Conservation (phyloP, 2,888 invertebrate genomes). For the Rhogogaster chlorosoma region DNA sequence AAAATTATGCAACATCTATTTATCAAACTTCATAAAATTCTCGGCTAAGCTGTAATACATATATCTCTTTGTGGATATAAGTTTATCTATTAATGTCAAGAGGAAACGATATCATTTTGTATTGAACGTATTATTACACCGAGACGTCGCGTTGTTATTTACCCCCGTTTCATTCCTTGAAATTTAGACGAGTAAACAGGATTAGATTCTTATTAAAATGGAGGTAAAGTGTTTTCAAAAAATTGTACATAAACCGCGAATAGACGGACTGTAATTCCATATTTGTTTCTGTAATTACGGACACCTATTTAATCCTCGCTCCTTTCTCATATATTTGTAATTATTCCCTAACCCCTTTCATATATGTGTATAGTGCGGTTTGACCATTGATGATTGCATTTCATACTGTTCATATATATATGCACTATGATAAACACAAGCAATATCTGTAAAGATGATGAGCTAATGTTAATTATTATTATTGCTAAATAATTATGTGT, state of each 20-base stretch:
- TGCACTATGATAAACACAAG: not conserved
- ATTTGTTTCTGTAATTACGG: not conserved
- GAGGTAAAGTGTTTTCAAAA: not conserved
- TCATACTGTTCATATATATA: not conserved
- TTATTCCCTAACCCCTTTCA: not conserved
- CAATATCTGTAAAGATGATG: not conserved
- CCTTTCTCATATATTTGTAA: not conserved
- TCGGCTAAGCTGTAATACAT: not conserved
- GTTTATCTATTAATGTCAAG: constrained; percentile 47
- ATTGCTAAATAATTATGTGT: not conserved
- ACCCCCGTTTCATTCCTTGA: not conserved
- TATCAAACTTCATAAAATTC: not conserved
- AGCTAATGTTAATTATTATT: not conserved
- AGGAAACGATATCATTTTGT: constrained; percentile 1
- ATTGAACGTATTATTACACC: constrained; percentile 6
- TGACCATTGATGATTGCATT: not conserved
- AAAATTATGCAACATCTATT: not conserved
- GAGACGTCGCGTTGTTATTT: not conserved
- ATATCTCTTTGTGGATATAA: not conserved
- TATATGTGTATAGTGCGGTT: not conserved
- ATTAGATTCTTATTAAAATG: not conserved
- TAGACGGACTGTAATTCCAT: not conserved
- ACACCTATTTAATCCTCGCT: not conserved
- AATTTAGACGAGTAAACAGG: not conserved
- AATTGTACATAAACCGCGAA: not conserved